Evolutionary conservation across 2,797 vertebrate genomes (phyloP).

Genomic region (Gephyroberyx darwinii): DNA sequence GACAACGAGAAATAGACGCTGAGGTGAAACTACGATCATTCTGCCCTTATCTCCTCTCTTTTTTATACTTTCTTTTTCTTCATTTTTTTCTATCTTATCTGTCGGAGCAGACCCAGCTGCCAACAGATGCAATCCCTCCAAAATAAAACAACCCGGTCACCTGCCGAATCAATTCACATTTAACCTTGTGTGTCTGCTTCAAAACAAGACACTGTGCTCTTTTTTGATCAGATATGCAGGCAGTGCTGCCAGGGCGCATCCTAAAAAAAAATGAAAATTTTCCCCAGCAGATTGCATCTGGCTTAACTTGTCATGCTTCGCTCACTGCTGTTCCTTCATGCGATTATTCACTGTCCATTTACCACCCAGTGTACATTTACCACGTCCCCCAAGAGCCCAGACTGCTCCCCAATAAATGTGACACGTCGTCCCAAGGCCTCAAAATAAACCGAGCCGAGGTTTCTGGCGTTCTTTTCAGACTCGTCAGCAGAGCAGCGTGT

Average conservation of each 20-base stretch:
- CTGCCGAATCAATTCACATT: conserved; percentile 6
- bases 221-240: conserved; percentile 35
- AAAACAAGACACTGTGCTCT: neutral
- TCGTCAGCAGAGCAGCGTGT: conserved; percentile 35
- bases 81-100: conserved; percentile 37
- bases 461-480: conserved; percentile 30
- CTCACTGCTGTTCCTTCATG: neutral
- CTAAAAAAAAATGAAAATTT: neutral
- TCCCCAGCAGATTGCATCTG: too few relatives aligned
- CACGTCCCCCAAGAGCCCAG: neutral
- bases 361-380: conserved; percentile 8
- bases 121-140: neutral
- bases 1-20: neutral
- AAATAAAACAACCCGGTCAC: neutral
- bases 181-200: conserved; percentile 13
- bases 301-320: neutral
- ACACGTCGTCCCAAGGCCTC: conserved; percentile 29
- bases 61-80: conserved; percentile 11
- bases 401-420: conserved; percentile 38
- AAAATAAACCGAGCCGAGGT: conserved; percentile 14
- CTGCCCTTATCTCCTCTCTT: neutral
- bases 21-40: conserved; percentile 14
- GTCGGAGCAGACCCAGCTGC: neutral
- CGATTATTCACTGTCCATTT: conserved; percentile 4
- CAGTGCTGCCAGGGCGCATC: neutral